Evolutionary conservation across 2,113 vertebrate genomes (phyloP), one percentile per base, ranked within the genome.

Genomic region (Tachycineta bicolor): DNA sequence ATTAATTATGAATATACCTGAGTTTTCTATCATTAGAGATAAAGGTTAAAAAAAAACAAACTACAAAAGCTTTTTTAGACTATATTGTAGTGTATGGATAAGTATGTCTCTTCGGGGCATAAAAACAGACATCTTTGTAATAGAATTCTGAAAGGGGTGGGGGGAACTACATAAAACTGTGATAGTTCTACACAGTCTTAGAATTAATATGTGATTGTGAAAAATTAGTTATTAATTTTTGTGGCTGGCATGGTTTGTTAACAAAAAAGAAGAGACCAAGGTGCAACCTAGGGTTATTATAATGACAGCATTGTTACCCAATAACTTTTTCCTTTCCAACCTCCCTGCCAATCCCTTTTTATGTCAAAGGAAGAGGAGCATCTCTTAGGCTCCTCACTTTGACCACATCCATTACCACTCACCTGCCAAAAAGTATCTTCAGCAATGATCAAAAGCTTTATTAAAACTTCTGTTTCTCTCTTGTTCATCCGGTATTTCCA

Each of bases 1-100:
- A 93, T 96, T 96, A 96, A 96, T 95, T 94, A 96, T 94, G 85
- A 90, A 96, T 94, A 97, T 62, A 92, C 49, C 52, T 25, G 85
- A 92, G 73, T 83, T 87, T 92, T 83, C 73, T 64, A 83, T 94
- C 88, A 95, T 92, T 83, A 93, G 88, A 83, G 60, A 82, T 89
- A 95, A 94, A 95, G 37, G 93, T 90, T 90, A 49, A 91, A 88
- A 63, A 82, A 83, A 90, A 86, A 37, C 37, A 92, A 85, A 13
- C 67, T 63, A 94, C 71, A 96, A 83, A 92, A 89, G 88, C 63
- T 80, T 94, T 90, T 92, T 90, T 92, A 73, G 69, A 89, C 18
- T 87, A 96, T 87, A 83, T 44, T 89, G 47, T 90, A 86, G 64
- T 19, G 17, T 90, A 94, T 52, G 47, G 83, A n/a, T 86, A 89